These are phyloP conservation scores for Xylocopa sonorina DNA, from an alignment of 1,140 invertebrate genomes.

Conservation along the genomic window DNA sequence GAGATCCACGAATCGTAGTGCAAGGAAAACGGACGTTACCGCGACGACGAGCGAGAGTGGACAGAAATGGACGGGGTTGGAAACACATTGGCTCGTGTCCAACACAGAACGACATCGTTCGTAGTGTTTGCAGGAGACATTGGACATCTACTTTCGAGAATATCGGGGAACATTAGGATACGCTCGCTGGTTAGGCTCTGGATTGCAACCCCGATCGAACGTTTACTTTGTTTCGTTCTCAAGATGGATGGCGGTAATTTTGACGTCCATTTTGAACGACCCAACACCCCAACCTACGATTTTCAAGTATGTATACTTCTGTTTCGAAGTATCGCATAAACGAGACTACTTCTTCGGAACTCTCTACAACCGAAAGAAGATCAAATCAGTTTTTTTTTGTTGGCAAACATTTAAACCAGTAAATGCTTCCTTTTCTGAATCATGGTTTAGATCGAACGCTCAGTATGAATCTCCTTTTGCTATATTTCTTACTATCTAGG, in stretches of 20 bases:
- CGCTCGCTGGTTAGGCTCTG: slow-evolving; percentile 10
- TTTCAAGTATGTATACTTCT: not conserved
- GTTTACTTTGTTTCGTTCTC: not conserved
- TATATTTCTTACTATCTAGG: not conserved
- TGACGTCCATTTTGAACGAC: not conserved
- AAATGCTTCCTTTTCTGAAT: not conserved
- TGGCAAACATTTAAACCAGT: slow-evolving; percentile 8
- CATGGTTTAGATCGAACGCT: not conserved
- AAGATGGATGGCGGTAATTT: not conserved
- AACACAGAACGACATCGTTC: slow-evolving; percentile 10
- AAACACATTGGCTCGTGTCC: slow-evolving; percentile 36
- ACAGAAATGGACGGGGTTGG: slow-evolving; percentile 67
- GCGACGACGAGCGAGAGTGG: slow-evolving; percentile 42
- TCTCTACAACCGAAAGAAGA: not conserved
- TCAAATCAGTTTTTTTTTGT: not conserved
- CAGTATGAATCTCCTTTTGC: no score
- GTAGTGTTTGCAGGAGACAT: not conserved
- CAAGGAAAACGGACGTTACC: slow-evolving; percentile 51
- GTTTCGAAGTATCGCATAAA: not conserved
- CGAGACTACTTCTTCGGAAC: not conserved
- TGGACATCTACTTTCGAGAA: slow-evolving; percentile 9
- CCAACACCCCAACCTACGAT: not conserved
- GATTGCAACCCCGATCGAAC: slow-evolving; percentile 7
- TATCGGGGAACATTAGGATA: not conserved
- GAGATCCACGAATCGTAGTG: slow-evolving; percentile 16